These are phyloP conservation scores for Oxygymnocypris stewartii DNA, from an alignment of 2,113 vertebrate genomes.

Conservation along the genomic window DNA sequence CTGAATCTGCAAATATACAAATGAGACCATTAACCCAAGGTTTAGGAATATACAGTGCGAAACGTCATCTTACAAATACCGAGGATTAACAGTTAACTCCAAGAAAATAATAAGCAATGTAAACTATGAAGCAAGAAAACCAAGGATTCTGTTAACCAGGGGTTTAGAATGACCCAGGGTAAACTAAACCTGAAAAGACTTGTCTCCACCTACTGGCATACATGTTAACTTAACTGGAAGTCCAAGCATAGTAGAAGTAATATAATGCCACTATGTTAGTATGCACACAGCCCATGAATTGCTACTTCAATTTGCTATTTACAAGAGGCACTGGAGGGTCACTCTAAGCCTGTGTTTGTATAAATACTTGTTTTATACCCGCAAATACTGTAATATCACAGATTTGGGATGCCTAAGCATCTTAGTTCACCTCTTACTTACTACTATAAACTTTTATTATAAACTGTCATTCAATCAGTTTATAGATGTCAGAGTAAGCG, in stretches of 20 bases:
- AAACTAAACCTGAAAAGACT: too few species aligned
- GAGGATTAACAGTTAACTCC: too few species aligned
- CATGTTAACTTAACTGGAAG: not conserved
- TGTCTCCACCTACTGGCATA: too few species aligned
- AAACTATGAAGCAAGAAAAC: too few species aligned
- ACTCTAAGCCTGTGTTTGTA: not conserved
- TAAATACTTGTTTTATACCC: not conserved
- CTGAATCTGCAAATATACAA: too few species aligned
- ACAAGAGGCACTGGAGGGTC: not conserved
- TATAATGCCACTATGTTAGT: not conserved
- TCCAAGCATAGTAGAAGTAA: not conserved
- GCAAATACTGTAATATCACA: not conserved
- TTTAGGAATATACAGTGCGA: too few species aligned
- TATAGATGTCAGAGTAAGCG: too few species aligned
- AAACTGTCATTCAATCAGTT: not conserved
- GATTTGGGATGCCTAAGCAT: not conserved
- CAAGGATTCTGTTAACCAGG: too few species aligned
- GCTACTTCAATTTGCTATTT: not conserved
- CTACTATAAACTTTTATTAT: not conserved
- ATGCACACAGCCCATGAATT: not conserved
- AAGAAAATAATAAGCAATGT: too few species aligned
- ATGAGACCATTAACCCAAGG: too few species aligned
- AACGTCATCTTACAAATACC: too few species aligned
- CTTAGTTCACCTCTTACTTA: not conserved
- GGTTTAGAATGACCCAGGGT: too few species aligned